These are phyloP conservation scores for Paralinhomoeus sp. DNA, from an alignment of 2,888 invertebrate genomes.

Conservation along the genomic window DNA sequence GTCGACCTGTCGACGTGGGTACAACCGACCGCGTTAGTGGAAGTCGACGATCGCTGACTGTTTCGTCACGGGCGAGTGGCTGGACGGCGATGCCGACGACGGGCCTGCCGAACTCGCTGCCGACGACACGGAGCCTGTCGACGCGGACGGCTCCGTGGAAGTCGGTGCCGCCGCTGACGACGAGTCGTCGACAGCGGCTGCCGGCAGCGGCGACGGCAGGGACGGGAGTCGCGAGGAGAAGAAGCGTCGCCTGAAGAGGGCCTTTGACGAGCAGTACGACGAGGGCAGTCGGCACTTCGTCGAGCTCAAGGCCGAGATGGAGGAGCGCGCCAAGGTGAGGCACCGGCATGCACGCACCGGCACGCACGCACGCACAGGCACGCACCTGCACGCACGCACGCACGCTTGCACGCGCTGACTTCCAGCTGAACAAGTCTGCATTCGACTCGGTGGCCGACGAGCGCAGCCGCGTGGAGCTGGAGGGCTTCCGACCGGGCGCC, in stretches of 20 bases:
- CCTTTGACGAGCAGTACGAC: constrained; percentile 85
- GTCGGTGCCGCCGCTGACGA: constrained; percentile 28
- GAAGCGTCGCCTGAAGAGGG: constrained; percentile 69
- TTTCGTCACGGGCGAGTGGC: constrained; percentile 88
- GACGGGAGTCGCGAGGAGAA: constrained; percentile 41
- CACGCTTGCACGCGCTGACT: no score
- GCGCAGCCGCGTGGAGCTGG: constrained; percentile 62
- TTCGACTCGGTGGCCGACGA: constrained; percentile 75
- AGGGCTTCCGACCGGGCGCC: constrained; percentile 81
- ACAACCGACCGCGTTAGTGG: no score
- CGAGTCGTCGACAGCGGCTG: constrained; percentile 1
- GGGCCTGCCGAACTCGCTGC: no score
- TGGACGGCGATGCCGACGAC: constrained; percentile 25
- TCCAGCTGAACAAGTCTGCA: constrained; percentile 58
- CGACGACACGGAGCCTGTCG: no score
- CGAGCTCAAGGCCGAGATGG: constrained; percentile 43
- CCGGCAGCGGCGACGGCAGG: no score
- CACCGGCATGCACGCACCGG: no score
- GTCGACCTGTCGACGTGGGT: no score
- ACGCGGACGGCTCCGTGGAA: constrained; percentile 14
- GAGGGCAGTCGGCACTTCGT: constrained; percentile 65
- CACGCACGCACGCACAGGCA: no score
- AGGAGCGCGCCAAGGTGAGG: constrained; percentile 16
- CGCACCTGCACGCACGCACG: no score
- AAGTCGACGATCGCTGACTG: constrained; percentile 59